Percentiles rank a stretch among this genome's conserved stretches.
Evolutionary conservation across 1,140 invertebrate species (phyloP).

Genomic region (Matsumurasca onukii): DNA sequence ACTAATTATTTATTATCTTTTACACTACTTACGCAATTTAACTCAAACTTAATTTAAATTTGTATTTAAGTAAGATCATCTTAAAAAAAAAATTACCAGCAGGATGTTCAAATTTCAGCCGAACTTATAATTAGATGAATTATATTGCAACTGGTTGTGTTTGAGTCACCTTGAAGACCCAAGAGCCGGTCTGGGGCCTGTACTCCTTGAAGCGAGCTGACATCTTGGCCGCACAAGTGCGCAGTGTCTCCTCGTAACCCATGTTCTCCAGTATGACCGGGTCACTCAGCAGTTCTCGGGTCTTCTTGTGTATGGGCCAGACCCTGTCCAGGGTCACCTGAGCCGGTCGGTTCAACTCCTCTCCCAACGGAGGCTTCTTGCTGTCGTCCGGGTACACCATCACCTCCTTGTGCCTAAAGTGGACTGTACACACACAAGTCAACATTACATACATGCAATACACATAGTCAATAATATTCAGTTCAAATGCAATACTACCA

Average conservation of each 20-base stretch:
- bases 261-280: conserved; percentile 72
- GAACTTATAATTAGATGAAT: background rate
- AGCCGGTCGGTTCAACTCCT: conserved; percentile 88
- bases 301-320: conserved; percentile 89
- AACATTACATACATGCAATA: no score
- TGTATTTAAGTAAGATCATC: no score
- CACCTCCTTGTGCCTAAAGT: conserved; percentile 75
- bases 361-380: conserved; percentile 73
- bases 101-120: background rate
- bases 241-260: conserved; percentile 86
- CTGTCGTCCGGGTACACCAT: conserved; percentile 59
- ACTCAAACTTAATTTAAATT: no score
- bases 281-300: conserved; percentile 77
- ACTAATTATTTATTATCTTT: no score
- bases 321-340: conserved; percentile 92
- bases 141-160: no score
- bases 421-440: conserved; percentile 57
- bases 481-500: conserved; percentile 11
- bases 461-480: conserved; percentile 19
- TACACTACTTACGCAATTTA: no score
- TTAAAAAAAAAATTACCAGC: conserved; percentile 2
- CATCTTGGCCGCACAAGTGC: conserved; percentile 80
- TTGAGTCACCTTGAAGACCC: conserved; percentile 92
- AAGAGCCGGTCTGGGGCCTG: conserved; percentile 91
- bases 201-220: conserved; percentile 93